Evolutionary conservation across 2,888 invertebrate genomes (phyloP).

Genomic region (Mythimna albipuncta): DNA sequence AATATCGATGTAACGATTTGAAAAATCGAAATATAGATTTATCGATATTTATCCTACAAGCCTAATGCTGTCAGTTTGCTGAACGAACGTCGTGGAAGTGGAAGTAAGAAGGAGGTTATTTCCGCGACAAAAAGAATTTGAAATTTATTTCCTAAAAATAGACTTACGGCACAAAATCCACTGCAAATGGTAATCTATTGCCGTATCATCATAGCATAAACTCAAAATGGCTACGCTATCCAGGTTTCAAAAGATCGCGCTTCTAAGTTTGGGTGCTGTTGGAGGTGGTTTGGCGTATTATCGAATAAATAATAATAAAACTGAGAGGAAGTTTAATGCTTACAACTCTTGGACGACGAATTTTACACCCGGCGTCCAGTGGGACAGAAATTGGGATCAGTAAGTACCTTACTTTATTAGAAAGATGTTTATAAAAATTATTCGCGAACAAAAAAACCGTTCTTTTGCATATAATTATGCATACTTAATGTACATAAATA

Average conservation of each 20-base stretch:
- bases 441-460: not conserved
- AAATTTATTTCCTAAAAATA: slow-evolving; percentile 29
- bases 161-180: slow-evolving; percentile 1
- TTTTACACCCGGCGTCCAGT: slow-evolving; percentile 92
- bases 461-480: slow-evolving; percentile 12
- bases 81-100: slow-evolving; percentile 38
- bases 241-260: slow-evolving; percentile 90
- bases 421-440: not conserved
- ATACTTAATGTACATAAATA: slow-evolving; percentile 6
- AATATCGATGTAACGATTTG: too few species aligned
- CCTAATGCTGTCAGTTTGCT: slow-evolving; percentile 28
- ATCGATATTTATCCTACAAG: too few species aligned
- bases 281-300: slow-evolving; percentile 93
- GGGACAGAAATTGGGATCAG: slow-evolving; percentile 98
- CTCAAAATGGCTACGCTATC: slow-evolving; percentile 89
- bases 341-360: slow-evolving; percentile 93
- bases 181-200: slow-evolving; percentile 40
- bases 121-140: slow-evolving; percentile 26
- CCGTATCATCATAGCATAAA: slow-evolving; percentile 14
- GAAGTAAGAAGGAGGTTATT: slow-evolving; percentile 49
- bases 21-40: too few species aligned
- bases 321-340: slow-evolving; percentile 86
- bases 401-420: slow-evolving; percentile 80
- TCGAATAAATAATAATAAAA: slow-evolving; percentile 83
- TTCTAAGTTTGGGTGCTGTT: slow-evolving; percentile 92